Base-by-base conservation (phyloP, 2,113 vertebrate genomes). In the Xenopus laevis region DNA sequence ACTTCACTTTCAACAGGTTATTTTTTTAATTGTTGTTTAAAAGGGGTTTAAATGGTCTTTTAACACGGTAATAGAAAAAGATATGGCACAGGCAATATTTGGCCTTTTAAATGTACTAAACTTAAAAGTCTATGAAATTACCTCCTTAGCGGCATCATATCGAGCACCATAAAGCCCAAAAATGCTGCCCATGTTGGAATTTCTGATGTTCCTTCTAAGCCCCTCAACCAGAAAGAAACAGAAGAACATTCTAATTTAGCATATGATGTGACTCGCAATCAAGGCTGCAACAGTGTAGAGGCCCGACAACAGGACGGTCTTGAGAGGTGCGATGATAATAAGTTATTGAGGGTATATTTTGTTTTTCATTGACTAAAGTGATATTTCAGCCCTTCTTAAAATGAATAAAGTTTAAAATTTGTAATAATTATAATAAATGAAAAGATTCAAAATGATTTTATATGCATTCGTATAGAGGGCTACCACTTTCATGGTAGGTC, bases 331-430 rank as follows among this genome's bases (percentile, higher is more conserved):
- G 30, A 46, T 80, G 60, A 0, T 16, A 61, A 0, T 16, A 61
- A 80, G 67, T 3, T 68, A 15, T 65, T 27, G 23, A 27, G 86
- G 79, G 79, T 78, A 80, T 83, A 89, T 79, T 70, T 86, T 40
- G 33, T 40, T 79, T 65, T 40, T 10, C 8, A 13, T 65, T 65
- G 45, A 65, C 47, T 65, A 17, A 15, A 45, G 44, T 65, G 44
- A 17, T 40, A 7, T 40, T 17, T 13, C 27, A 64, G 33, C 33
- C 33, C 5, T 40, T 40, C 33, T 40, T 4, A 40, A 40, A 40
- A 40, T 40, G 33, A 40, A 5, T 40, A 5, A 7, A 40, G 33
- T 5, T 40, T 40, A 9, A 40, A 40, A 40, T 40, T 40, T 40
- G 23, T 27, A 27, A 27, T 40, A 40, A 40, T 40, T 40, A 40